Evolutionary conservation across 1,140 invertebrate species (phyloP).

Genomic region (Melipona quadrifasciata): DNA sequence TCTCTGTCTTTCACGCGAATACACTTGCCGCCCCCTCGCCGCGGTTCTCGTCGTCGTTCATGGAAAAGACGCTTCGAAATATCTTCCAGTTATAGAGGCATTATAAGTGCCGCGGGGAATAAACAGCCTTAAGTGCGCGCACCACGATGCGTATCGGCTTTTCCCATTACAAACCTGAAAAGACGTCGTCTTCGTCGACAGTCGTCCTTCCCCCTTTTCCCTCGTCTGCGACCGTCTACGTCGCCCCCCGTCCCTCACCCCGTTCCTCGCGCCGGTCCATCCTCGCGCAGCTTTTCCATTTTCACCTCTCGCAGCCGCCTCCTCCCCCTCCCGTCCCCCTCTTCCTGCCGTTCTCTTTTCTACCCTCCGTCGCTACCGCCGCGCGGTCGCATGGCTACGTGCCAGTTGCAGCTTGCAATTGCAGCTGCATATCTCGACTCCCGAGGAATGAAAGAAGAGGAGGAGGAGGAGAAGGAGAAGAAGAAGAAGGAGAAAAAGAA

Average conservation of each 20-base stretch:
- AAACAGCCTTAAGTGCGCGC: slow-evolving; percentile 78
- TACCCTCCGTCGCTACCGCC: slow-evolving; percentile 16
- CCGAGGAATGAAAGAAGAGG: slow-evolving; percentile 40
- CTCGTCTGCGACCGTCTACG: slow-evolving; percentile 51
- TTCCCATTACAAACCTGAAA: slow-evolving; percentile 79
- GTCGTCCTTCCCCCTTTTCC: slow-evolving; percentile 27
- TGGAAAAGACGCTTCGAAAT: slow-evolving; percentile 49
- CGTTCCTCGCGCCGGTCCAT: slow-evolving; percentile 22
- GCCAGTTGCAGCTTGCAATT: slow-evolving; percentile 76
- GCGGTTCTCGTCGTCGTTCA: not conserved
- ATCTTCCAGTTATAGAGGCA: slow-evolving; percentile 70
- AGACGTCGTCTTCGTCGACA: slow-evolving; percentile 61
- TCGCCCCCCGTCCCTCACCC: slow-evolving; percentile 16
- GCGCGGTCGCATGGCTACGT: slow-evolving; percentile 69
- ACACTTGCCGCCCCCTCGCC: not conserved
- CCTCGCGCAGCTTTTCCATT: slow-evolving; percentile 71
- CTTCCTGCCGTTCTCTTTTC: too few species aligned
- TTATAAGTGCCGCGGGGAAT: slow-evolving; percentile 75
- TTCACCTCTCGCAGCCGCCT: slow-evolving; percentile 61
- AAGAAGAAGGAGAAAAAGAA: slow-evolving; percentile 15
- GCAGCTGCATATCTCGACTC: slow-evolving; percentile 70
- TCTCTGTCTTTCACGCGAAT: not conserved
- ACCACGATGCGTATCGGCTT: slow-evolving; percentile 78
- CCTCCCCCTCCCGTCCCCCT: not conserved
- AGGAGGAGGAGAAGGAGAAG: slow-evolving; percentile 29